These are phyloP conservation scores for Eucriotettix oculatus DNA, from an alignment of 2,888 invertebrate species.

Conservation along the genomic window DNA sequence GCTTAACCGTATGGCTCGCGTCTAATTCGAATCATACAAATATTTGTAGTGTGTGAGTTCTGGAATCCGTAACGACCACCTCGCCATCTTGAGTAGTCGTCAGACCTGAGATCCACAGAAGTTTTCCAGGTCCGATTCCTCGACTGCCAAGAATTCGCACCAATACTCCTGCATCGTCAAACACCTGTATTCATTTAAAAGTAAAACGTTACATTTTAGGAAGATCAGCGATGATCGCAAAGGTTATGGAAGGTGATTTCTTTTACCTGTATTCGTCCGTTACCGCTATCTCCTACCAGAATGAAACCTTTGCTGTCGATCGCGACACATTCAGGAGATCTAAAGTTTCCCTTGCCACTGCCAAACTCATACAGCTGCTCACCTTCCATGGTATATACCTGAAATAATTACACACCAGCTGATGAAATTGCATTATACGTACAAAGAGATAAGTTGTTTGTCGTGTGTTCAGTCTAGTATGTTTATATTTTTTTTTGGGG, in stretches of 20 bases:
- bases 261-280: constrained; percentile 50
- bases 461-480: no score
- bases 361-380: constrained; percentile 44
- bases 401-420: not conserved
- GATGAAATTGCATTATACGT: no score
- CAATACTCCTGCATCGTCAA: not conserved
- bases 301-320: constrained; percentile 58
- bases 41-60: not conserved
- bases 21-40: not conserved
- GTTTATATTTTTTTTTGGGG: no score
- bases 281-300: constrained; percentile 62
- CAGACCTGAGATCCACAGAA: not conserved
- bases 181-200: not conserved
- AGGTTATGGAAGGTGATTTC: no score
- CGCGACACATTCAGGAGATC: constrained; percentile 54
- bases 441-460: no score
- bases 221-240: no score
- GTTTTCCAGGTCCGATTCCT: not conserved
- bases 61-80: not conserved
- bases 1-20: not conserved
- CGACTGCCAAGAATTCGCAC: not conserved
- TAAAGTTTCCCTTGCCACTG: constrained; percentile 47
- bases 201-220: not conserved
- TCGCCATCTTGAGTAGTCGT: not conserved
- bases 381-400: constrained; percentile 33